A percentile compares a stretch with the other conserved stretches of the same genome.
phyloP scores from a whole-genome alignment of 1,140 invertebrate genomes.

The Laodelphax striatellus region DNA sequence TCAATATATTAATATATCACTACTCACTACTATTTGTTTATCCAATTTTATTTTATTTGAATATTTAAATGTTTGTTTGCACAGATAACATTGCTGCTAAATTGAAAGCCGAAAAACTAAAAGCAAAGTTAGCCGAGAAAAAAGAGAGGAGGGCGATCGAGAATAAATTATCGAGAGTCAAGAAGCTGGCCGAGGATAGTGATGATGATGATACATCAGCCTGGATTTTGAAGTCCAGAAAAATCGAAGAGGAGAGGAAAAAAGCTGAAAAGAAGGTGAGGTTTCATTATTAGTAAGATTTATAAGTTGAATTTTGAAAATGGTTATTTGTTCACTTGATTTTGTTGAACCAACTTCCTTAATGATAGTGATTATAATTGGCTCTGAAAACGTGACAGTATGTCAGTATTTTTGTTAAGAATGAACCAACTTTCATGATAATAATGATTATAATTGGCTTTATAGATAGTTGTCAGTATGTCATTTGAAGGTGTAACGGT shows the following conservation, averaged over 20 bases:
- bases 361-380: slow-evolving; percentile 8
- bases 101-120: slow-evolving; percentile 65
- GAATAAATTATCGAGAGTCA: slow-evolving; percentile 52
- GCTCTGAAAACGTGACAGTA: too few relatives aligned
- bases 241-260: slow-evolving; percentile 65
- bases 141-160: slow-evolving; percentile 75
- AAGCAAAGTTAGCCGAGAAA: slow-evolving; percentile 60
- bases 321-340: too few relatives aligned
- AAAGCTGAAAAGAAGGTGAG: slow-evolving; percentile 76
- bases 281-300: slow-evolving; percentile 12
- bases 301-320: too few relatives aligned
- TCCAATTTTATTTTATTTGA: too few relatives aligned
- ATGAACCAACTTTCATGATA: slow-evolving; percentile 11
- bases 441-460: slow-evolving; percentile 1
- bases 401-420: too few relatives aligned
- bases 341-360: slow-evolving; percentile 3
- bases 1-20: too few relatives aligned
- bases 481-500: too few relatives aligned
- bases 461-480: too few relatives aligned
- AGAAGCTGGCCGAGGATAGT: slow-evolving; percentile 54
- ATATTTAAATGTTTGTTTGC: too few relatives aligned
- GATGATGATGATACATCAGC: slow-evolving; percentile 50
- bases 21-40: too few relatives aligned
- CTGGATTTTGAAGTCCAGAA: slow-evolving; percentile 77
- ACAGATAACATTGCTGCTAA: slow-evolving; percentile 61